These are phyloP conservation scores for Melanchra persicariae DNA, from an alignment of 2,888 invertebrate genomes.

Conservation along the genomic window DNA sequence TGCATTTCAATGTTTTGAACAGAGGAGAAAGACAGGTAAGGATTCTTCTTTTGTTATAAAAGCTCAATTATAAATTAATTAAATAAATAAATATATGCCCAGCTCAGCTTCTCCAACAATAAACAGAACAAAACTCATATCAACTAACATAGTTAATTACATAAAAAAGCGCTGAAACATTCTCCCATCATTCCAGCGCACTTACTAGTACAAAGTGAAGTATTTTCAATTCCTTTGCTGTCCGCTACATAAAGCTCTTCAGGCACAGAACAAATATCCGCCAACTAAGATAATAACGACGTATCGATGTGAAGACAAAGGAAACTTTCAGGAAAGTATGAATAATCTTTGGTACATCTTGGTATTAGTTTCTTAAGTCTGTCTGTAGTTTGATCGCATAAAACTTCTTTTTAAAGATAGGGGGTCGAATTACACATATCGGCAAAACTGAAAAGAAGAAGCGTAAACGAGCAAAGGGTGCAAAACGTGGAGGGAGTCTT, in stretches of 20 bases:
- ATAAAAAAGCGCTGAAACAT: neutral
- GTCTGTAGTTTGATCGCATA: neutral
- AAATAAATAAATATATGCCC: neutral
- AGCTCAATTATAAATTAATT: neutral
- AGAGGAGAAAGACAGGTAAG: neutral
- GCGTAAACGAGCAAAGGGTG: no score
- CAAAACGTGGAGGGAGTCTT: no score
- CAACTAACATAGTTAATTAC: neutral
- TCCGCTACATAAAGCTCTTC: slow-evolving; percentile 32
- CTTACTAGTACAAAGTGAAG: slow-evolving; percentile 9
- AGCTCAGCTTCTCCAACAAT: neutral
- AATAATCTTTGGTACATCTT: slow-evolving; percentile 3
- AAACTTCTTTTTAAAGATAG: no score
- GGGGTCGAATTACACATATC: no score
- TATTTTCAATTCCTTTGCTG: slow-evolving; percentile 28
- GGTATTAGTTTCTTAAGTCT: neutral
- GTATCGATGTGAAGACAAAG: slow-evolving; percentile 2
- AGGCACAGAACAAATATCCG: slow-evolving; percentile 10
- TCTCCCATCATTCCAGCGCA: neutral
- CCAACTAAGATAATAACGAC: no score
- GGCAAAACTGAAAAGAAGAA: no score
- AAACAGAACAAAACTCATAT: neutral
- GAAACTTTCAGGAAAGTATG: neutral
- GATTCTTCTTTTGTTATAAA: neutral
- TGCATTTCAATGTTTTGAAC: no score